A percentile compares a stretch with the other conserved stretches of the same genome.
Conservation (phyloP, 2,113 vertebrate genomes). For the Gymnogyps californianus region DNA sequence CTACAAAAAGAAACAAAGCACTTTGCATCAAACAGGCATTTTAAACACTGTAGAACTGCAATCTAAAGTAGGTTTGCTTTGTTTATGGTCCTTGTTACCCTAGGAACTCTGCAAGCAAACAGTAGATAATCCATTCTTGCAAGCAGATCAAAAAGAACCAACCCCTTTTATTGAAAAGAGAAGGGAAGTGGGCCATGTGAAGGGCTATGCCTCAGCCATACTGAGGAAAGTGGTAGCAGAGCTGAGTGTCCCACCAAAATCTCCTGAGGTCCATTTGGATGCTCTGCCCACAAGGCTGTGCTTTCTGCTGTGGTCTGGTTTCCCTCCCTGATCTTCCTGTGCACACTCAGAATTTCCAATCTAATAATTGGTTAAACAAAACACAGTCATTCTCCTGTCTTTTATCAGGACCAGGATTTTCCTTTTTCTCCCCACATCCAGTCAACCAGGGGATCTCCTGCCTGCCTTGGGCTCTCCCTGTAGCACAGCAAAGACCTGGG, state of each 20-base stretch:
- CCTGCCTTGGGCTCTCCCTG: neutral
- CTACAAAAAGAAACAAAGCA: neutral
- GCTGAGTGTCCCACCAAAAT: neutral
- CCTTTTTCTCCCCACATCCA: neutral
- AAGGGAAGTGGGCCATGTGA: neutral
- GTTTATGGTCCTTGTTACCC: neutral
- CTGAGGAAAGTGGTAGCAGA: neutral
- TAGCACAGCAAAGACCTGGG: neutral
- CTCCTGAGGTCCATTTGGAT: neutral
- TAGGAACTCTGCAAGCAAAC: neutral
- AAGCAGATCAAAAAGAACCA: neutral
- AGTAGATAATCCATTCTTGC: neutral
- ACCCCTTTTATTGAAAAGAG: neutral
- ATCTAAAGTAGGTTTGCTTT: neutral
- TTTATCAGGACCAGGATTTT: neutral
- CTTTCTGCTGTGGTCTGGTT: neutral
- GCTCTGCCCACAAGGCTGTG: neutral
- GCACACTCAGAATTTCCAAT: neutral
- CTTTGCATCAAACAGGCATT: constrained; percentile 14
- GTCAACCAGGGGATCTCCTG: neutral
- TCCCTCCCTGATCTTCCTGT: neutral
- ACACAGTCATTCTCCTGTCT: neutral
- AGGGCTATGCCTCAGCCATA: neutral
- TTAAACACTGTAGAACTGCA: neutral
- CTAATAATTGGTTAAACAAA: fast-evolving